Evolutionary conservation across 2,888 invertebrate genomes (phyloP).

Genomic region (Lordiphosa fenestrarum): DNA sequence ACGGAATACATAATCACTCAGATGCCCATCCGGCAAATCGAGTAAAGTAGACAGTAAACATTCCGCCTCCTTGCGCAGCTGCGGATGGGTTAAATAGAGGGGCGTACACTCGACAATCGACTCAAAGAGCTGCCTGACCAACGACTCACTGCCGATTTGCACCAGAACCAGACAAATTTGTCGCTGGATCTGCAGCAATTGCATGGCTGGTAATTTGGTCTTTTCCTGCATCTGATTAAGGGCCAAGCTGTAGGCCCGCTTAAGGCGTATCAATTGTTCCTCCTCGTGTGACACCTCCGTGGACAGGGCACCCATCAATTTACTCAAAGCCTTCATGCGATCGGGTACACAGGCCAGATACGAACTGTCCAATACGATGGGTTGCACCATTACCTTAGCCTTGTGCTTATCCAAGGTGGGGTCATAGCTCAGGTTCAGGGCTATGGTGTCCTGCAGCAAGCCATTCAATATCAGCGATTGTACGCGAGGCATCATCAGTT

Average conservation of each 20-base stretch:
- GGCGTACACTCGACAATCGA: constrained; percentile 57
- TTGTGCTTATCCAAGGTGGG: neutral
- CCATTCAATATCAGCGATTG: constrained; percentile 62
- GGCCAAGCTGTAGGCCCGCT: constrained; percentile 31
- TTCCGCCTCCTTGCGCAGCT: constrained; percentile 62
- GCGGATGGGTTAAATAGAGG: constrained; percentile 39
- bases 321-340: constrained; percentile 23
- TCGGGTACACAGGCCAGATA: constrained; percentile 36
- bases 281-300: constrained; percentile 13
- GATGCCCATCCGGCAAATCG: constrained; percentile 47
- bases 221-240: constrained; percentile 23
- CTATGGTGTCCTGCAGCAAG: constrained; percentile 49
- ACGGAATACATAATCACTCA: constrained; percentile 54
- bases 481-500: constrained; percentile 60
- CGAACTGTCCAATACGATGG: constrained; percentile 49
- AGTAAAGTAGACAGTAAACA: constrained; percentile 61
- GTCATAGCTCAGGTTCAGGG: constrained; percentile 17
- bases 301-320: neutral
- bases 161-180: constrained; percentile 55
- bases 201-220: neutral
- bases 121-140: constrained; percentile 61
- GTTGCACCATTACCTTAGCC: constrained; percentile 25
- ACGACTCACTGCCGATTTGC: constrained; percentile 63
- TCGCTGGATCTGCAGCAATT: constrained; percentile 30
- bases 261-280: constrained; percentile 20